Base-by-base conservation (phyloP, 2,888 invertebrate species). In the Synanthedon tipuliformis region DNA sequence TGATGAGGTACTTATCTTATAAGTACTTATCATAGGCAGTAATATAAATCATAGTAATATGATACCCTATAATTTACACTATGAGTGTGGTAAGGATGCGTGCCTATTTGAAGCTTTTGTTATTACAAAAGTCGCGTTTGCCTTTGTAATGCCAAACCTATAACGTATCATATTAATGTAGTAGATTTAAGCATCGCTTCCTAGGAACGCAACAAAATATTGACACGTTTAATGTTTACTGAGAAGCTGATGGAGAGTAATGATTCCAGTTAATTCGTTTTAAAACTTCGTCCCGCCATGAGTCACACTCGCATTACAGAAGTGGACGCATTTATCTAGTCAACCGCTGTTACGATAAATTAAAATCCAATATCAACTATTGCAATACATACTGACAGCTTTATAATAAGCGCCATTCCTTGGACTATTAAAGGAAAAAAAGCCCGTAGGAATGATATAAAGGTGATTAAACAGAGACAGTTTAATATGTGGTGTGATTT, bases 401-500 rank as follows among this genome's bases (percentile, higher is more conserved):
- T 71, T 71, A 69, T 74, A 67, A 65, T 65, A 64, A 67, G 56
- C 56, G 54, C 56, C 58, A 50, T 16, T 50, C 12, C 50, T 40
- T 10, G 40, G 23, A 12, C 23, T 50, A 50, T 50, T 50, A 50
- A 18, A 34, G 15, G 62, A 64, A 71, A 75, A 74, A 70, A 64
- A 62, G 60, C 56, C 67, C 61, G 60, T 55, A 57, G 60, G 61
- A 67, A 66, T 70, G 71, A 73, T 71, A 23, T 23, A 66, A 71
- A 71, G 66, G 68, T 71, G 67, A 77, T 78, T 73, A 70, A 72
- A 73, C 61, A 66, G 63, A 61, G 74, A 75, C 75, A 76, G 69
- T 76, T 75, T 77, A 75, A 78, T 78, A 70, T 68, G 66, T 64
- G 66, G 63, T 66, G 63, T 78, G 77, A 78, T 81, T 79, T 76